These are phyloP conservation scores for Triplophysa bombifrons DNA, from an alignment of 2,797 vertebrate species.

Conservation along the genomic window DNA sequence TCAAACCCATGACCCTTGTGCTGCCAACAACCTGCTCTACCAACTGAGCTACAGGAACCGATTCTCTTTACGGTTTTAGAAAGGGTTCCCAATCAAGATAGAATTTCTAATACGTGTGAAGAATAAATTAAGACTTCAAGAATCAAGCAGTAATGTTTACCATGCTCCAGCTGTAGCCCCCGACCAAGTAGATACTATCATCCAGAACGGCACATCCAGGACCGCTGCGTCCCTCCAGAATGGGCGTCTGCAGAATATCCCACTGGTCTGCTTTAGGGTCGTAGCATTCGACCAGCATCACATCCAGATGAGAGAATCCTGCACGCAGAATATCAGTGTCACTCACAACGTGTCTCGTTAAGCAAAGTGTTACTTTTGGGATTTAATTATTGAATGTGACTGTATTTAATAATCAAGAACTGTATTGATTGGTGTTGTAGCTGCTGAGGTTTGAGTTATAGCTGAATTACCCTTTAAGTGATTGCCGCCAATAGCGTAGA, in stretches of 20 bases:
- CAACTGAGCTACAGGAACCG: no score
- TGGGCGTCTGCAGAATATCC: constrained; percentile 98
- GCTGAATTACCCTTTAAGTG: constrained; percentile 92
- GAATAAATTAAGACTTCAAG: no score
- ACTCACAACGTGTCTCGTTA: background rate
- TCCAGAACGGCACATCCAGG: constrained; percentile 94
- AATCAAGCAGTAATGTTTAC: constrained; percentile 67
- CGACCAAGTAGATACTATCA: constrained; percentile 95
- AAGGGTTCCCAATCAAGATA: no score
- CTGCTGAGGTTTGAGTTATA: constrained; percentile 34
- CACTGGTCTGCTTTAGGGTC: constrained; percentile 98
- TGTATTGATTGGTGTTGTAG: constrained; percentile 16
- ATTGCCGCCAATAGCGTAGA: constrained; percentile 98
- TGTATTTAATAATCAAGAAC: constrained; percentile 9
- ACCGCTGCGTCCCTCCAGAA: constrained; percentile 96
- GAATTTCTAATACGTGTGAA: no score
- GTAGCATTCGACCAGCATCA: constrained; percentile 98
- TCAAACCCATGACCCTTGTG: no score
- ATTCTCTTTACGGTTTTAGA: no score
- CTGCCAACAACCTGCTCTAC: no score
- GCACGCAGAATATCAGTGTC: constrained; percentile 6
- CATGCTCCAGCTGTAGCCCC: constrained; percentile 99
- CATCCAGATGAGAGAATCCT: constrained; percentile 98
- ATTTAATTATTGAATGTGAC: background rate
- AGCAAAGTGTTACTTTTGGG: background rate